Conservation (phyloP, 2,888 invertebrate genomes). For the Cheilosia variabilis region DNA sequence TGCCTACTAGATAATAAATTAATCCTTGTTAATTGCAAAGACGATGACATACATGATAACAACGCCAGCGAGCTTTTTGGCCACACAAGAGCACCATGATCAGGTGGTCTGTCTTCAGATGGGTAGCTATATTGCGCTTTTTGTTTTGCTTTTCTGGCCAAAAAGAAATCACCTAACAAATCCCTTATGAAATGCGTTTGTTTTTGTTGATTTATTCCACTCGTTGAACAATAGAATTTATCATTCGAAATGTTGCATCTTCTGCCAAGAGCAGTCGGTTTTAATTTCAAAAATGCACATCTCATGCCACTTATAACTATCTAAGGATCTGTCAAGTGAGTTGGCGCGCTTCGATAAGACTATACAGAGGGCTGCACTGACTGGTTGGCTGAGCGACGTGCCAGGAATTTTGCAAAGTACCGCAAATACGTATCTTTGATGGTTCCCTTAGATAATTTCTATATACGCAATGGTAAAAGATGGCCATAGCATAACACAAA, state of each 20-base stretch:
- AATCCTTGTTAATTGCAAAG: conserved; percentile 68
- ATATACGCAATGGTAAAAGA: conserved; percentile 56
- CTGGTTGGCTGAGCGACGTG: conserved; percentile 24
- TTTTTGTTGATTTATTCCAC: conserved; percentile 45
- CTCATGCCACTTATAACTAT: conserved; percentile 56
- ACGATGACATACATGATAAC: conserved; percentile 72
- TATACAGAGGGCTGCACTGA: background rate
- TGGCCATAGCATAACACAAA: conserved; percentile 59
- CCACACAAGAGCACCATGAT: conserved; percentile 18
- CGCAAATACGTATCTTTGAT: conserved; percentile 51
- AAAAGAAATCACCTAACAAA: conserved; percentile 67
- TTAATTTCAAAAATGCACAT: conserved; percentile 55
- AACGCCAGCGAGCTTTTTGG: conserved; percentile 21
- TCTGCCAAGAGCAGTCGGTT: conserved; percentile 47
- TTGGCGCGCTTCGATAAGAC: conserved; percentile 44
- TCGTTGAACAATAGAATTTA: conserved; percentile 64
- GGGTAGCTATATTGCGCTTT: background rate
- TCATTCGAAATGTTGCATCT: conserved; percentile 51
- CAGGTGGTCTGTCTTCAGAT: conserved; percentile 40
- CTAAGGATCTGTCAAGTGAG: conserved; percentile 59
- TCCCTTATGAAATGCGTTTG: conserved; percentile 63
- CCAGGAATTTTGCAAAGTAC: conserved; percentile 66
- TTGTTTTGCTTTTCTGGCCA: background rate
- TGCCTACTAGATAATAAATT: conserved; percentile 74
- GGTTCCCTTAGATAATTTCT: conserved; percentile 42